Evolutionary conservation across 2,113 vertebrate species (phyloP), one percentile per base, ranked within the genome.

Genomic region (Stegostoma tigrinum): DNA sequence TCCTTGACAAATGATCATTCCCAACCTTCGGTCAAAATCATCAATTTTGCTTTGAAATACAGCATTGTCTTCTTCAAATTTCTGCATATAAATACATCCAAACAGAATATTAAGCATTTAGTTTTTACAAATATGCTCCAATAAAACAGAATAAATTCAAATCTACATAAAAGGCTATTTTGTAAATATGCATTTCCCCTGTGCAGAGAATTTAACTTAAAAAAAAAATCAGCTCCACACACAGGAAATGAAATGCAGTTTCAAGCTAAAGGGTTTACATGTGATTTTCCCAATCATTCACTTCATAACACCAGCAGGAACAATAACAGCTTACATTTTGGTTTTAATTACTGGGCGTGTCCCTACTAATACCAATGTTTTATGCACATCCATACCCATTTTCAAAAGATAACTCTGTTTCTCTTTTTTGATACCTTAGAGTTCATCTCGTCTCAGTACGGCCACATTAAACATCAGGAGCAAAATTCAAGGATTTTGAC

Each of bases 21-120:
- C 97, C 97, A 98, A 96, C 2, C 97, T 96, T 78, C 96, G 96
- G 27, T 98, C 98, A 70, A 97, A 95, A 1, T 98, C 97, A 90
- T 97, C 80, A 27, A 98, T 96, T 96, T 97, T 97, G 64, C 95
- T 96, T 97, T 97, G 97, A 95, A 98, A 98, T 30, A 96, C 96
- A 0, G 80, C 96, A 34, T 97, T 98, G 80, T 98, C 97, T 0
- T 19, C 95, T 70, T 97, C 96, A 96, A 97, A 96, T 96, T 96
- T 96, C 98, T 98, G 94, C 80, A 70, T 95, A 67, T 48, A 94
- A 94, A 70, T 48, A 45, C 68, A 95, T 75, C 45, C 23, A 95
- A 52, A 95, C 34, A 95, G 52, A 95, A 68, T n/a, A 68, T 42
- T 93, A 93, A 93, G 19, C 0, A 52, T 19, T 34, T 66, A 93